These are phyloP conservation scores for Atlantisia rogersi DNA, from an alignment of 2,113 vertebrate species.

Conservation along the genomic window DNA sequence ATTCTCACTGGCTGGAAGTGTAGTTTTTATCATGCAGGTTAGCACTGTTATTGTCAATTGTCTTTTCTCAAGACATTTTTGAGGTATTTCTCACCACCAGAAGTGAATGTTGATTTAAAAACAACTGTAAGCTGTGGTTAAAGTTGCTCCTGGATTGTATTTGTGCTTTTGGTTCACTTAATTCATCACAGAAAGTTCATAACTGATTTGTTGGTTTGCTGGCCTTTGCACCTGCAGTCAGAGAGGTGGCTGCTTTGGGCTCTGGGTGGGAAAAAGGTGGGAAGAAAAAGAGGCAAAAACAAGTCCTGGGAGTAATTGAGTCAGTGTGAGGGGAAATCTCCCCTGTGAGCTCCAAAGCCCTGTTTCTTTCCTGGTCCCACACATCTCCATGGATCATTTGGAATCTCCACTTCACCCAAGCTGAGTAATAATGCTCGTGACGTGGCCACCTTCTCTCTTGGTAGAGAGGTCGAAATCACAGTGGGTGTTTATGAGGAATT, in stretches of 20 bases:
- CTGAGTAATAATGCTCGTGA: background rate
- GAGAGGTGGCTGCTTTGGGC: background rate
- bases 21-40: background rate
- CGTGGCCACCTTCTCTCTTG: background rate
- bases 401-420: background rate
- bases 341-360: background rate
- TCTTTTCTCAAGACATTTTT: background rate
- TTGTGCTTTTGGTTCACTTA: background rate
- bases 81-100: background rate
- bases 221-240: background rate
- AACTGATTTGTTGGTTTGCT: background rate
- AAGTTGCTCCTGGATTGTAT: background rate
- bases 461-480: background rate
- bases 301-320: background rate
- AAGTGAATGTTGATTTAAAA: background rate
- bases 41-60: background rate
- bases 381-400: background rate
- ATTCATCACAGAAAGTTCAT: no score
- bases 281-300: background rate
- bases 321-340: background rate
- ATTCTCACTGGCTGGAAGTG: background rate
- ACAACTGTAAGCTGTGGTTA: background rate
- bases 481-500: background rate
- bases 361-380: background rate
- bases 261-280: background rate